A percentile compares a stretch with the other conserved stretches of the same genome.
These are phyloP conservation scores for Emberiza fucata DNA, from an alignment of 2,113 vertebrate genomes.

Conservation along the genomic window DNA sequence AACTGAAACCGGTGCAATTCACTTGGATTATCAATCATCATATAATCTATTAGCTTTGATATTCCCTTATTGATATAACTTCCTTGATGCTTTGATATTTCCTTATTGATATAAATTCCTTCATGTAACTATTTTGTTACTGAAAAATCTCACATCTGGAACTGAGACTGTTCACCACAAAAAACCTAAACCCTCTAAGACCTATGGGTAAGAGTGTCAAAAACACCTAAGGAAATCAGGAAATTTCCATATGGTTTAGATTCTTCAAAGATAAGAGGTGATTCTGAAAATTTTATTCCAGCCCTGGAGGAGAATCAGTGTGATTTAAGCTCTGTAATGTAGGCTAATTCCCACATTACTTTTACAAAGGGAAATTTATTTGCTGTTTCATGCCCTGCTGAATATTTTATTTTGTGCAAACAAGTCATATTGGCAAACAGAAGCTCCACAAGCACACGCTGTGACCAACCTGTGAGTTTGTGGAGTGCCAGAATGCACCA, in stretches of 20 bases:
- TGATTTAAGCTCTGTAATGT: constrained; percentile 24
- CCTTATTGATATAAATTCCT: neutral
- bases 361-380: constrained; percentile 26
- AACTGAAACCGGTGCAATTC: neutral
- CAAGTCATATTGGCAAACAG: neutral
- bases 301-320: constrained; percentile 11
- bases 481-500: neutral
- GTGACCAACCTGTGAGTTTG: neutral
- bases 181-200: neutral
- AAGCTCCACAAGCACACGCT: neutral
- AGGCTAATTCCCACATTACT: constrained; percentile 24
- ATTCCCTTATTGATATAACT: neutral
- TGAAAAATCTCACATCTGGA: neutral
- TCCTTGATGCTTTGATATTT: neutral
- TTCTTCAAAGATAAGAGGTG: constrained; percentile 29
- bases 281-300: constrained; percentile 37
- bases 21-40: neutral
- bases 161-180: neutral
- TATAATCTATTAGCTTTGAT: neutral
- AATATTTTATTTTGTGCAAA: constrained; percentile 17
- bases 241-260: constrained; percentile 52
- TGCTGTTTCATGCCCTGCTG: neutral
- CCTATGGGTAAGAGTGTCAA: neutral
- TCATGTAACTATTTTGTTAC: neutral
- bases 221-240: constrained; percentile 10